Evolutionary conservation across 37 sponge, comb jelly and placozoan genomes (phyloP), one percentile per base, ranked within the genome.

Genomic region (Haliclona indistincta): DNA sequence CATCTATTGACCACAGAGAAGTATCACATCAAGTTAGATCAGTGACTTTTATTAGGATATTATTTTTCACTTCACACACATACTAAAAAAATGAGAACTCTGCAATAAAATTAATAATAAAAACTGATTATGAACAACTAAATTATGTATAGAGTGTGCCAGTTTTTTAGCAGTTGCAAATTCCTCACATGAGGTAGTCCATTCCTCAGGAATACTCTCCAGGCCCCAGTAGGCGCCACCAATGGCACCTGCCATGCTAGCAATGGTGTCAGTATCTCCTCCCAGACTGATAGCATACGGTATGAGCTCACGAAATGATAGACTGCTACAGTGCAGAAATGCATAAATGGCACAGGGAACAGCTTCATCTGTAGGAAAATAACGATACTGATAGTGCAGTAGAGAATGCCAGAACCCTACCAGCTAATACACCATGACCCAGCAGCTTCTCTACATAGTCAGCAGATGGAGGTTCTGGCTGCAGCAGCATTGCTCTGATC

Each of bases 241-340:
- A 15, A 91, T 88, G 34, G 90, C 92, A 22, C 92, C 92, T 17
- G 92, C 89, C 92, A 91, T 91, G 71, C 80, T 67, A 6, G 84
- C 92, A 38, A 91, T 91, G 41, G 92, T 91, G 80, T 91, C 92
- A 0, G 92, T 83, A 70, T 91, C 92, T 17, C 92, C 92, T 4
- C 92, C 92, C 30, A 91, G 65, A 22, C 88, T 87, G 32, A 91
- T 91, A 26, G 92, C 75, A 76, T 82, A 88, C 0, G 75, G 83
- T 11, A 91, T 67, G 7, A 88, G 74, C 35, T 91, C 80, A 22
- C 35, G 11, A 54, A 91, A 91, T 47, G 52, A 45, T 41, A 67
- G 60, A 13, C 42, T 22, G 15, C 38, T n/a, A 45, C 77, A 76
- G 40, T 56, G 74, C 38, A 91, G 75, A 73, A 88, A 88, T 58